Percentiles rank a stretch among this genome's conserved stretches.
These are phyloP conservation scores for Aproaerema taeniolella DNA, from an alignment of 2,888 invertebrate genomes.

Conservation along the genomic window DNA sequence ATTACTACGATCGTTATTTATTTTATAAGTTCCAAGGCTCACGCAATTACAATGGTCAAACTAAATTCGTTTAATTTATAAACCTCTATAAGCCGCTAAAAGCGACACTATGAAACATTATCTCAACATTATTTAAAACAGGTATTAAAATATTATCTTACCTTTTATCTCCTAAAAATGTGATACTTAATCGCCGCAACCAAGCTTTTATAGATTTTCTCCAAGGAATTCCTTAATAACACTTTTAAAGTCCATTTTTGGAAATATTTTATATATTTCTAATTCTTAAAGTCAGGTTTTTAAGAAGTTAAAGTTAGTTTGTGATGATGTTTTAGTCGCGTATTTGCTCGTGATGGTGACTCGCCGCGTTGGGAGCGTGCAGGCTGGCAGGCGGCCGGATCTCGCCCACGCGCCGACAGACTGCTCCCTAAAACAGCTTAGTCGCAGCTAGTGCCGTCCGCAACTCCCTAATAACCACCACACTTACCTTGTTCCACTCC, in stretches of 20 bases:
- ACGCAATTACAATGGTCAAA: too few species aligned
- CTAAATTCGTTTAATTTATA: too few species aligned
- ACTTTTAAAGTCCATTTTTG: constrained; percentile 1
- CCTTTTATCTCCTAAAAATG: constrained; percentile 4
- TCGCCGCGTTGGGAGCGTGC: background rate
- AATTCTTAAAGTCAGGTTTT: too few species aligned
- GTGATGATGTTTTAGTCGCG: background rate
- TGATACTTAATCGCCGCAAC: constrained; percentile 7
- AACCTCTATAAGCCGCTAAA: too few species aligned
- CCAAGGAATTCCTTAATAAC: constrained; percentile 2
- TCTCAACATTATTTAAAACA: too few species aligned
- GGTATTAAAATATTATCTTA: constrained; percentile 6
- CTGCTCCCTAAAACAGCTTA: constrained; percentile 1
- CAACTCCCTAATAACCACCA: background rate
- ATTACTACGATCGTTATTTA: too few species aligned
- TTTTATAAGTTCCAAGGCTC: too few species aligned
- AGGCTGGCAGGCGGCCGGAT: background rate
- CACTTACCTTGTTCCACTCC: too few species aligned
- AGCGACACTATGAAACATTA: too few species aligned
- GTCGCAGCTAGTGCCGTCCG: constrained; percentile 9
- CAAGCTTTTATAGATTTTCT: constrained; percentile 9
- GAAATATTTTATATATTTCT: too few species aligned
- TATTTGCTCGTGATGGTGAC: too few species aligned
- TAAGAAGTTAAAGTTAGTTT: too few species aligned
- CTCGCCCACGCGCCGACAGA: constrained; percentile 1